phyloP scores from a whole-genome alignment of 1,140 invertebrate genomes.

The Brachionus plicatilis region DNA sequence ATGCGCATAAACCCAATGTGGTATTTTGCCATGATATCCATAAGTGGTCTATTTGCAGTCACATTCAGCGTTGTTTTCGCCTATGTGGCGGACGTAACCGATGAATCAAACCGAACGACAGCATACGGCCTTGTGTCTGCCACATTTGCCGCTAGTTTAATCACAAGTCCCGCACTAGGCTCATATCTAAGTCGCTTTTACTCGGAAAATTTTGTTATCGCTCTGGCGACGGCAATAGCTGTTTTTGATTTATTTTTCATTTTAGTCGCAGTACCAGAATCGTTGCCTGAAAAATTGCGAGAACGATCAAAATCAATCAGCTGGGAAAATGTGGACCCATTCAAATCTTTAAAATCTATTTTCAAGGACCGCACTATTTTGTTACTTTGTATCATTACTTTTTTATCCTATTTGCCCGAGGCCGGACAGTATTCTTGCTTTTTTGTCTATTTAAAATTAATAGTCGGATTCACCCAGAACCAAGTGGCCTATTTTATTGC shows the following conservation, averaged over 20 bases:
- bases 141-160: conserved; percentile 95
- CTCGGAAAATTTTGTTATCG: conserved; percentile 88
- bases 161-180: conserved; percentile 90
- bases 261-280: conserved; percentile 92
- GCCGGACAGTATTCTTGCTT: conserved; percentile 97
- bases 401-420: conserved; percentile 59
- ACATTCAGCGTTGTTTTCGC: conserved; percentile 96
- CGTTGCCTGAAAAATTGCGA: conserved; percentile 71
- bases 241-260: conserved; percentile 96
- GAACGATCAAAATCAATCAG: conserved; percentile 53
- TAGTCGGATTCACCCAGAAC: conserved; percentile 83
- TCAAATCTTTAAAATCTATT: conserved; percentile 52
- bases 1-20: conserved; percentile 99
- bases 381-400: conserved; percentile 31
- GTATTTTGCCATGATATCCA: conserved; percentile 99
- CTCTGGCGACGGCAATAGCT: conserved; percentile 81
- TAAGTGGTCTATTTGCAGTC: conserved; percentile 95
- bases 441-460: conserved; percentile 96
- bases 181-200: conserved; percentile 83
- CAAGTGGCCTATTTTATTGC: conserved; percentile 97
- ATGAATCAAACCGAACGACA: conserved; percentile 84
- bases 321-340: conserved; percentile 92
- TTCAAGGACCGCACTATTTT: conserved; percentile 25
- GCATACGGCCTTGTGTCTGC: conserved; percentile 96
- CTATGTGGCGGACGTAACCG: conserved; percentile 98